phyloP scores from a whole-genome alignment of 2,113 vertebrate genomes.

The Arizona elegans region DNA sequence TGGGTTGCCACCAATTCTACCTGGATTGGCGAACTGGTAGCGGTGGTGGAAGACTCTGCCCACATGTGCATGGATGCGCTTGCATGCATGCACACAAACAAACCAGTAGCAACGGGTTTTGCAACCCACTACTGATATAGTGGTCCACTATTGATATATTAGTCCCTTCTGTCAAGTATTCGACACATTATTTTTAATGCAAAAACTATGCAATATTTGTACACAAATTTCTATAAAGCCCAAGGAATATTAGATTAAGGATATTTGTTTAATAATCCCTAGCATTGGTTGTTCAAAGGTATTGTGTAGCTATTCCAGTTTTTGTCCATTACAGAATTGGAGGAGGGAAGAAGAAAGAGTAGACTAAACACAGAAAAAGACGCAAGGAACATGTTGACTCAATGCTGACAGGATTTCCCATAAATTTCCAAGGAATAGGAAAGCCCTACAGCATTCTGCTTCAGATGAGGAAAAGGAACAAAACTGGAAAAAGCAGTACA shows the following conservation, averaged over 20 bases:
- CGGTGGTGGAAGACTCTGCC: no score
- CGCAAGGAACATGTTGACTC: neutral
- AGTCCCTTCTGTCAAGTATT: neutral
- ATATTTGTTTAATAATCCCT: neutral
- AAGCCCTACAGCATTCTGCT: neutral
- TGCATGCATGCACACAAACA: no score
- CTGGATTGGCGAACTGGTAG: no score
- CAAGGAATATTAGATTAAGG: neutral
- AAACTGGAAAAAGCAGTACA: neutral
- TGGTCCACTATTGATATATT: neutral
- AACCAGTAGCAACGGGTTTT: no score
- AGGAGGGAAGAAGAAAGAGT: neutral
- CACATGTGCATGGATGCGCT: no score
- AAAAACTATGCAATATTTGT: neutral
- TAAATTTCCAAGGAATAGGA: neutral
- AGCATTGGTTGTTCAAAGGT: neutral
- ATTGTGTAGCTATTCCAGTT: neutral
- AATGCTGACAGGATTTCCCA: neutral
- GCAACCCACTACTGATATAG: no score
- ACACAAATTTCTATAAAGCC: neutral
- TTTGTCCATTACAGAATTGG: neutral
- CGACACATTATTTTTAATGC: neutral
- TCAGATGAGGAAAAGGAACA: neutral
- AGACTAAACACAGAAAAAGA: neutral
- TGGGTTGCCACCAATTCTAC: no score